Evolutionary conservation across 2,797 vertebrate genomes (phyloP), one percentile per base, ranked within the genome.

Genomic region (Macroramphosus scolopax): DNA sequence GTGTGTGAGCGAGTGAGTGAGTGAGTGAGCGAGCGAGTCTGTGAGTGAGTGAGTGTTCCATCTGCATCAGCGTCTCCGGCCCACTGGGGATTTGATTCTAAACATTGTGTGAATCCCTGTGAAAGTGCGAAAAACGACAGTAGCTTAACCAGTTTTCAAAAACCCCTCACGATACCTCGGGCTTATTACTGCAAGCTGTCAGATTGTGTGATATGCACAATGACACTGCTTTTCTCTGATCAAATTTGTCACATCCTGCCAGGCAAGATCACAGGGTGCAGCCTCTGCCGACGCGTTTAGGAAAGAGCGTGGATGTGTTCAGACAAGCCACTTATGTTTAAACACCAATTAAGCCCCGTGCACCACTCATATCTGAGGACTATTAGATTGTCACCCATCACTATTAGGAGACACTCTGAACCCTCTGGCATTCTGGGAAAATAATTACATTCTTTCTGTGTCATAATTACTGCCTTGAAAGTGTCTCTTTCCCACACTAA

Each of bases 331-430:
- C 66, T 80, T 83, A 60, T 17, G 44, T 62, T 78, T 57, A 83
- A 77, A 80, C 44, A 57, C 69, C 74, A 83, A 83, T 88, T 85
- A 82, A 71, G 62, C 55, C 39, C 38, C 45, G n/a, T 55, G 44
- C 69, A 33, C 60, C 22, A 26, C 54, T 68, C 54, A 54, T 61
- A 77, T 77, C 64, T 75, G 49, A 20, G 37, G 66, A 57, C 63
- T 69, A 78, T 84, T 80, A 76, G 76, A 87, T 82, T 80, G 80
- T 85, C 83, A 84, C 65, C 75, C 76, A 72, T 85, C 84, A 74
- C 66, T 79, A 78, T 81, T 78, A 81, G 68, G 45, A 68, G 74
- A 57, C 44, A 72, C 63, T 58, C 37, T 2, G 51, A 70, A 55
- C 64, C 81, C 76, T 60, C 61, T 66, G 83, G 79, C 74, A 76